Conservation (phyloP, 2,113 vertebrate species). For the Phalacrocorax carbo region DNA sequence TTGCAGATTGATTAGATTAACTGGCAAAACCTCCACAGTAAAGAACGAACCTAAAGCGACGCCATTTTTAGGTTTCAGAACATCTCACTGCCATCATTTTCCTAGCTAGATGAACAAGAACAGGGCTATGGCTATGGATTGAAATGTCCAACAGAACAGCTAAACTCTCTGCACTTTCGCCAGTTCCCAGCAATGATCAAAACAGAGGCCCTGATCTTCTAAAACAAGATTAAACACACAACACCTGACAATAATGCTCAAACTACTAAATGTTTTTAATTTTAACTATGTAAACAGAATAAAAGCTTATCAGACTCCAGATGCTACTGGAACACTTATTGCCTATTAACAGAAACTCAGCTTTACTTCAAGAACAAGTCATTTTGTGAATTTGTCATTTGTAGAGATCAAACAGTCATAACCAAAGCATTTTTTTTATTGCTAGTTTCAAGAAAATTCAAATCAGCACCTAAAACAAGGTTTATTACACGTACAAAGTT, state of each 20-base stretch:
- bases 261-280: neutral
- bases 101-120: neutral
- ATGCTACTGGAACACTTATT: neutral
- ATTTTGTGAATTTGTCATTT: neutral
- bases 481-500: neutral
- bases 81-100: neutral
- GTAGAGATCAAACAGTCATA: neutral
- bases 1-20: neutral
- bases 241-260: neutral
- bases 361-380: neutral
- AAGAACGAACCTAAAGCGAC: neutral
- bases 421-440: neutral
- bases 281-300: neutral
- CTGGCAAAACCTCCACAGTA: neutral
- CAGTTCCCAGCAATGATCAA: neutral
- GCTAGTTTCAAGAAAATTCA: neutral
- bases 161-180: neutral
- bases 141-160: fast-evolving
- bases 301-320: neutral
- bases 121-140: fast-evolving
- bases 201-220: neutral
- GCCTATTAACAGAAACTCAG: neutral
- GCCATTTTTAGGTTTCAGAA: neutral
- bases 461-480: neutral
- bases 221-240: neutral